phyloP scores from a whole-genome alignment of 2,113 vertebrate species.

The Microtus pennsylvanicus region DNA sequence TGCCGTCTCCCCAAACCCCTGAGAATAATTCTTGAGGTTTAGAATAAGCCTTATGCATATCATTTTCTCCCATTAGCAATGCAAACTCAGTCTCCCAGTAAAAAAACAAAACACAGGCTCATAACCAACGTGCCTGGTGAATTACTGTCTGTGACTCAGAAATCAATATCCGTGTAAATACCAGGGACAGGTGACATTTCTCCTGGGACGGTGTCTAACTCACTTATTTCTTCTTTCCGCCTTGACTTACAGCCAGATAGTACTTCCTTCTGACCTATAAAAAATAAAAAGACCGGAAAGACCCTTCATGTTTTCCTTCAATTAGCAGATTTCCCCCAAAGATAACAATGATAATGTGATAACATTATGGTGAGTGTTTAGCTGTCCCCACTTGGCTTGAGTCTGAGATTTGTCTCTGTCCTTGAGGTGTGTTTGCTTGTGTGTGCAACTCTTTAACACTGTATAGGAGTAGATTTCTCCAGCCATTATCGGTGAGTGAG shows the following conservation, averaged over 20 bases:
- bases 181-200: background rate
- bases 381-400: background rate
- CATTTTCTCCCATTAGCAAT: background rate
- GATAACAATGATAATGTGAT: background rate
- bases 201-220: background rate
- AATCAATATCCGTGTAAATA: background rate
- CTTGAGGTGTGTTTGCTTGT: background rate
- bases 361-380: no score
- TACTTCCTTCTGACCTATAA: slow-evolving; percentile 18
- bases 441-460: slow-evolving; percentile 5
- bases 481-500: slow-evolving; percentile 44
- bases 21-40: background rate
- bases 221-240: background rate
- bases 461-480: slow-evolving; percentile 35
- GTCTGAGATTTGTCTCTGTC: background rate
- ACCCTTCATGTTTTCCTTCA: background rate
- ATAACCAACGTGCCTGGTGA: background rate
- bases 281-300: slow-evolving; percentile 21
- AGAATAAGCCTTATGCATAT: background rate
- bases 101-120: background rate
- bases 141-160: background rate
- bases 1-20: background rate
- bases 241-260: slow-evolving; percentile 53
- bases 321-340: background rate
- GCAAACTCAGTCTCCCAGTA: background rate